These are phyloP conservation scores for Pelusios castaneus DNA, from an alignment of 2,113 vertebrate species.

Conservation along the genomic window DNA sequence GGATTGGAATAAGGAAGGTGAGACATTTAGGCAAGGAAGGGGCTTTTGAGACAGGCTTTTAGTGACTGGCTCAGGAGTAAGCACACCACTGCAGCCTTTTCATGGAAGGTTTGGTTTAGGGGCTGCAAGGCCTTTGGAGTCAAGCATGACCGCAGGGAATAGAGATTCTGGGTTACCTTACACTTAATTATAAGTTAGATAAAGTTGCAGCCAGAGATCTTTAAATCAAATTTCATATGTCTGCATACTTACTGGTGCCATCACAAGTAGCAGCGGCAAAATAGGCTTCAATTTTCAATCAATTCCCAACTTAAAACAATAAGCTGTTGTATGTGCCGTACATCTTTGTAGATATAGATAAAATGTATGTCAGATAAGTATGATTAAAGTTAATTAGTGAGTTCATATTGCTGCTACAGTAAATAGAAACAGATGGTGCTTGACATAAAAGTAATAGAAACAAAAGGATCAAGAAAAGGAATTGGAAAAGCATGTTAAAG, in stretches of 20 bases:
- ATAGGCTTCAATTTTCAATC: conserved; percentile 25
- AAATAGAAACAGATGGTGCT: conserved; percentile 56
- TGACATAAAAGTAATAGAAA: conserved; percentile 58
- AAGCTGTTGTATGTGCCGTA: conserved; percentile 18
- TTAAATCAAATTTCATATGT: conserved; percentile 41
- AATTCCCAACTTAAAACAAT: conserved; percentile 40
- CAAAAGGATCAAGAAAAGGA: conserved; percentile 40
- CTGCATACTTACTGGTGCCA: conserved; percentile 35
- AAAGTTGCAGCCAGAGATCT: conserved; percentile 25
- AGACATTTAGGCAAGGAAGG: neutral
- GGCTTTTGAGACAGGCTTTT: neutral
- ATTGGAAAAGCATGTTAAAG: conserved; percentile 17
- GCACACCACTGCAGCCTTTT: neutral
- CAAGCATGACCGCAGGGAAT: neutral
- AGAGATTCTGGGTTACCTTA: conserved; percentile 5
- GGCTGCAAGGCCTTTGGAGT: neutral
- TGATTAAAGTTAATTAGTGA: conserved; percentile 66
- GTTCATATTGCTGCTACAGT: conserved; percentile 32
- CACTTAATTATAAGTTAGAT: conserved; percentile 30
- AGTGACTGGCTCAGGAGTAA: neutral
- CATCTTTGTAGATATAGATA: conserved; percentile 46
- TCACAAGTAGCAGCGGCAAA: conserved; percentile 15
- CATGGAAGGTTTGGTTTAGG: neutral
- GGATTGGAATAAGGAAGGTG: neutral
- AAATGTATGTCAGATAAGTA: conserved; percentile 48